Evolutionary conservation across 2,888 invertebrate species (phyloP).

Genomic region (Dicycla oo): DNA sequence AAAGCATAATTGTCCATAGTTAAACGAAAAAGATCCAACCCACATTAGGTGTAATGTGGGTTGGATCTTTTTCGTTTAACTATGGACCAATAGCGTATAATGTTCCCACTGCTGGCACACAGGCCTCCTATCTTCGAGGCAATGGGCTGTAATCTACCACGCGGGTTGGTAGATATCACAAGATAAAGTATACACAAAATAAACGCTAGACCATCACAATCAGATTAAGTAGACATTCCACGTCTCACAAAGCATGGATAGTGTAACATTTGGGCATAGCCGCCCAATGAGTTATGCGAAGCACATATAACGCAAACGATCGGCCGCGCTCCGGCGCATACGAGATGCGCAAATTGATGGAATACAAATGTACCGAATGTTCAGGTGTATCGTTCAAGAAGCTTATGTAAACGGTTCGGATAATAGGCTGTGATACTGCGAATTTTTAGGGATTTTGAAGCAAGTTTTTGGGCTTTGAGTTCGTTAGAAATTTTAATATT

Average conservation of each 20-base stretch:
- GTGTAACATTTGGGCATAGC: slow-evolving; percentile 57
- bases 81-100: no score
- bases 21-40: no score
- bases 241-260: slow-evolving; percentile 56
- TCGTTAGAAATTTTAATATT: background rate
- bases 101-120: no score
- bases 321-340: slow-evolving; percentile 80
- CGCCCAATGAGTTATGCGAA: slow-evolving; percentile 80
- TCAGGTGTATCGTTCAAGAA: slow-evolving; percentile 59
- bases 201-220: slow-evolving; percentile 39
- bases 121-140: no score
- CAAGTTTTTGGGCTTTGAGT: background rate
- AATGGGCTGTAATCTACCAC: no score
- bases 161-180: no score
- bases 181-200: background rate
- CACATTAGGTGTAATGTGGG: no score
- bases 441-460: slow-evolving; percentile 10
- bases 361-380: slow-evolving; percentile 79
- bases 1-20: background rate
- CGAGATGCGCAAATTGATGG: slow-evolving; percentile 85
- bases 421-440: slow-evolving; percentile 29
- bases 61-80: no score
- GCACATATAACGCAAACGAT: slow-evolving; percentile 84
- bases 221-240: slow-evolving; percentile 39
- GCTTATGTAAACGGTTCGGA: slow-evolving; percentile 36